Conservation (phyloP, 2,888 invertebrate species). For the Cabera pusaria region DNA sequence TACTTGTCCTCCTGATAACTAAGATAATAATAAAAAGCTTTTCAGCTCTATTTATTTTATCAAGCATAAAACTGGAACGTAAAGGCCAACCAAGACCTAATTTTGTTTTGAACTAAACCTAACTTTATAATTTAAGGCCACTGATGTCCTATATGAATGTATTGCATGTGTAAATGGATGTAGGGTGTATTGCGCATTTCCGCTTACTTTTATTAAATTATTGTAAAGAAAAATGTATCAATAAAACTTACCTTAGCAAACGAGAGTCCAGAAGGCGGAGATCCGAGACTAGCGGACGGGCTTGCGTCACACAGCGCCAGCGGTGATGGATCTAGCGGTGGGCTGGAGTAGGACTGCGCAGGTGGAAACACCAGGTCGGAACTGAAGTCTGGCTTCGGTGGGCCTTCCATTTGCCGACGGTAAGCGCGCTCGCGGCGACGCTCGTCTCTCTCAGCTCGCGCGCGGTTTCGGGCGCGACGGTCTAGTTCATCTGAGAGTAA, state of each 20-base stretch:
- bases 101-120: too few relatives aligned
- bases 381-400: conserved; percentile 85
- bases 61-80: too few relatives aligned
- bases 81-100: too few relatives aligned
- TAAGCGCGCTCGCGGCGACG: conserved; percentile 90
- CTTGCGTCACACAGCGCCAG: conserved; percentile 32
- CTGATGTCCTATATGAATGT: too few relatives aligned
- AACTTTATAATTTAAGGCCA: too few relatives aligned
- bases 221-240: too few relatives aligned
- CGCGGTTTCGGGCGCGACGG: conserved; percentile 86
- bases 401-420: conserved; percentile 87
- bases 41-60: too few relatives aligned
- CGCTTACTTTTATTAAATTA: too few relatives aligned
- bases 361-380: conserved; percentile 67
- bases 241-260: conserved; percentile 70
- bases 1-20: too few relatives aligned
- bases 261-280: conserved; percentile 62
- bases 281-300: conserved; percentile 42
- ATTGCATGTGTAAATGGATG: too few relatives aligned
- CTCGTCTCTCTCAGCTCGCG: conserved; percentile 90
- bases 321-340: conserved; percentile 38
- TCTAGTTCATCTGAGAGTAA: conserved; percentile 91
- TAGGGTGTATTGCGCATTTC: too few relatives aligned
- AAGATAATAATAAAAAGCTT: too few relatives aligned
- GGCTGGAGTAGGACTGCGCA: conserved; percentile 47